These are phyloP conservation scores for Octomys mimax DNA, from an alignment of 2,797 vertebrate species.

Conservation along the genomic window DNA sequence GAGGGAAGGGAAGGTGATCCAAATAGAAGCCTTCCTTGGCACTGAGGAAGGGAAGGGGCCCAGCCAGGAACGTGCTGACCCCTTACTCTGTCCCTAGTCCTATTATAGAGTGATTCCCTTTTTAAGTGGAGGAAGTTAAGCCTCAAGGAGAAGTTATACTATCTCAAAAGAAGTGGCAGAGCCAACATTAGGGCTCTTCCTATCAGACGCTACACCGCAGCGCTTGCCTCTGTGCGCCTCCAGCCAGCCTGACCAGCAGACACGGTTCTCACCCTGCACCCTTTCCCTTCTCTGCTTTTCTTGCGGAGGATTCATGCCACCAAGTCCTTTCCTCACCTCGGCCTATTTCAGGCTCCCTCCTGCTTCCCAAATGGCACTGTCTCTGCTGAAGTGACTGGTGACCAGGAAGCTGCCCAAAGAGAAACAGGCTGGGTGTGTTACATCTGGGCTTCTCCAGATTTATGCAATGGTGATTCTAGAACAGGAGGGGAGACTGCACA, in stretches of 20 bases:
- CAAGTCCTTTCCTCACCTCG: neutral
- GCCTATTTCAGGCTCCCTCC: neutral
- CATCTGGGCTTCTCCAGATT: neutral
- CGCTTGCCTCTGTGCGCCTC: neutral
- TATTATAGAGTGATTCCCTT: neutral
- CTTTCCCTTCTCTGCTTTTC: neutral
- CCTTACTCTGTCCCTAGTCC: neutral
- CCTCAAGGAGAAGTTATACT: neutral
- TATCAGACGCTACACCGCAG: neutral
- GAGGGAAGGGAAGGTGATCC: neutral
- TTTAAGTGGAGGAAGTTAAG: neutral
- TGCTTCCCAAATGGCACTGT: neutral
- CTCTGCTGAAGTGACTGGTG: neutral
- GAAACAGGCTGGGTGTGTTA: neutral
- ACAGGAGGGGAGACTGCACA: neutral
- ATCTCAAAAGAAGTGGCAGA: neutral
- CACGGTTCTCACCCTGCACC: rapidly evolving
- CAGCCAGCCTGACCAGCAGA: neutral
- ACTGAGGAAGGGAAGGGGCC: neutral
- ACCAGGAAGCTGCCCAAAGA: neutral
- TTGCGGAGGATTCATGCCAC: neutral
- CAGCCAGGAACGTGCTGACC: neutral
- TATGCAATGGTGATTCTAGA: neutral
- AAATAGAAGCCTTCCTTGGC: neutral
- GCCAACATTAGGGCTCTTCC: neutral